Base-by-base conservation (phyloP, 2,113 vertebrate species). In the Suricata suricatta region DNA sequence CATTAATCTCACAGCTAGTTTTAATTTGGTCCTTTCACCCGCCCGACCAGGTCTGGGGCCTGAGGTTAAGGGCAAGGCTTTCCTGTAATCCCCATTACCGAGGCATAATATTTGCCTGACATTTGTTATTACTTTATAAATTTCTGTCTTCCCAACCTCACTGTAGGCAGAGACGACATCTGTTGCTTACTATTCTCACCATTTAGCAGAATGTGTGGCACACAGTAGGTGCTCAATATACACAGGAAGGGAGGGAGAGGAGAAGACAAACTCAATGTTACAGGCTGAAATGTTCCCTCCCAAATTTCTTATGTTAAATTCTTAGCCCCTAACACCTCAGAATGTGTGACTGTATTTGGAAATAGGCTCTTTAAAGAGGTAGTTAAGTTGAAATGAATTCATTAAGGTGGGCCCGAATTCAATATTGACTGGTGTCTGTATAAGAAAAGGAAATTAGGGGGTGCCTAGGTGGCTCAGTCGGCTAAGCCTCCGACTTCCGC, bases 261-360 rank as follows among this genome's bases (percentile, higher is more conserved):
- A 69, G 33, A 77, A 93, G 68, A 82, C 50, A 89, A 93, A 41
- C 27, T 88, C 23, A 21, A 27, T 71, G 87, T 86, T 92, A 82
- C 33, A 44, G 60, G n/a, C 60, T 86, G 80, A 95, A 92, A 21
- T 72, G 60, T 88, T 77, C 57, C 68, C 44, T 74, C 41, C 29
- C 27, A 11, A 95, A 92, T 95, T 76, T 64, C 15, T 12, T 38
- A 23, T 63, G 57, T 80, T 88, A 21, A 83, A 38, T 23, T 72
- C n/a, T 29, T 93, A 90, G 95, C 29, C 60, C 41, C n/a, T n/a
- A 74, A 57, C 47, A 92, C 13, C n/a, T 89, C 25, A 92, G 44
- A 64, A 93, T 95, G 44, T 95, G 44, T 66, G 52, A 89, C 66
- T 89, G 11, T 74, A 72, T 74, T 92, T 95, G 90, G 33, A 93